Evolutionary conservation across 2,888 invertebrate species (phyloP), one percentile per base, ranked within the genome.

Genomic region (Deilephila porcellus): DNA sequence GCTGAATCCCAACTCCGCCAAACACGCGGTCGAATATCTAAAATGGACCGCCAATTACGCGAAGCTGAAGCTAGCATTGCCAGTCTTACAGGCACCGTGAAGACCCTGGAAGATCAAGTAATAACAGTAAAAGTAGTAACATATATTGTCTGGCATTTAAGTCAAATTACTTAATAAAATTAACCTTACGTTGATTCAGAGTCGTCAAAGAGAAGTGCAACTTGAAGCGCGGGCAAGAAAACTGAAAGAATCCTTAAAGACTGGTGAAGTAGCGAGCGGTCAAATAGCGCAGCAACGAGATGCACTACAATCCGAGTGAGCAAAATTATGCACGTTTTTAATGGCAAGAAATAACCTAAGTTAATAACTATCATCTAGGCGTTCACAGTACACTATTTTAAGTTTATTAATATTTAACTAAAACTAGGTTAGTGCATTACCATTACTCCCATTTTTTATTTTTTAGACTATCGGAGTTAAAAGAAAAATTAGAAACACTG

Each of bases 71-170:
- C 93, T 19, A 94, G 91, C 77, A 93, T 94, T 74, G 78, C 90
- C 34, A 88, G 89, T 77, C 90, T 94, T 71, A 93, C 94, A 1
- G 86, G 88, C 72, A 92, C 91, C 64, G 93, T 94, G 2, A 94
- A 94, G 77, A 76, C 86, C 74, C 82, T 93, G 60, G 94, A 94
- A 86, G 94, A 94, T 75, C 93, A 94, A 90, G 94, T 93, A 83
- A 70, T 6, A 29, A 45, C 0, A 19, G 20, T n/a, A 25, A 25
- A 25, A 59, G 14, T 17, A 56, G 5, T 19, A 19, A n/a, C 20
- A 4, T 25, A 17, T 32, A 56, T 70, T 7, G 2, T 29, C 56
- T 20, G 8, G 29, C 53, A 29, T 1, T 19, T 56, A 56, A 56
- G 7, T 56, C 4, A n/a, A 56, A 17, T n/a, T n/a, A n/a, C 6